A percentile compares a stretch with the other conserved stretches of the same genome.
These are phyloP conservation scores for Vultur gryphus DNA, from an alignment of 2,797 vertebrate species.

Conservation along the genomic window DNA sequence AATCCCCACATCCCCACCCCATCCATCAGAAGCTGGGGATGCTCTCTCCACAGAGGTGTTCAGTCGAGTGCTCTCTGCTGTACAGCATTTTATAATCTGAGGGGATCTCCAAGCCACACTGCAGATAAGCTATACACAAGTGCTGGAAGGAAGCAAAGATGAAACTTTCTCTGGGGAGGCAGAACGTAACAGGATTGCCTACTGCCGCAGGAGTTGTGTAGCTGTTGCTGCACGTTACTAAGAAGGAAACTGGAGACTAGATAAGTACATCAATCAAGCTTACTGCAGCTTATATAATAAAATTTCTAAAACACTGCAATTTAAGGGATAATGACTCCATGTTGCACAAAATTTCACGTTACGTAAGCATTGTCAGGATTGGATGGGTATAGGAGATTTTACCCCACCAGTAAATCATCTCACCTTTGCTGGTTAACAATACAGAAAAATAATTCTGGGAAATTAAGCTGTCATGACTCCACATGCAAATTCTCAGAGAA, in stretches of 20 bases:
- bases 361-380: background rate
- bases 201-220: fast-evolving
- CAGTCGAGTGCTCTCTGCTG: background rate
- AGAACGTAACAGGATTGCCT: fast-evolving
- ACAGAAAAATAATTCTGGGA: background rate
- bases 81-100: background rate
- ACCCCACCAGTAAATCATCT: background rate
- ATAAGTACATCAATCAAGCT: background rate
- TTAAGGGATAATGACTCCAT: background rate
- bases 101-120: background rate
- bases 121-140: background rate
- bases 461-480: background rate
- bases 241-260: background rate
- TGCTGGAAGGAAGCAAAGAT: background rate
- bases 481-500: background rate
- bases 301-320: background rate
- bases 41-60: background rate
- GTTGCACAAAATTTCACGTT: background rate
- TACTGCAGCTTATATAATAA: background rate
- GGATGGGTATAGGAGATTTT: background rate
- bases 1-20: background rate
- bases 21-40: background rate
- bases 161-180: background rate
- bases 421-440: background rate
- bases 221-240: background rate